Conservation (phyloP, 2,113 vertebrate species). For the Corythornis madagascariensis region DNA sequence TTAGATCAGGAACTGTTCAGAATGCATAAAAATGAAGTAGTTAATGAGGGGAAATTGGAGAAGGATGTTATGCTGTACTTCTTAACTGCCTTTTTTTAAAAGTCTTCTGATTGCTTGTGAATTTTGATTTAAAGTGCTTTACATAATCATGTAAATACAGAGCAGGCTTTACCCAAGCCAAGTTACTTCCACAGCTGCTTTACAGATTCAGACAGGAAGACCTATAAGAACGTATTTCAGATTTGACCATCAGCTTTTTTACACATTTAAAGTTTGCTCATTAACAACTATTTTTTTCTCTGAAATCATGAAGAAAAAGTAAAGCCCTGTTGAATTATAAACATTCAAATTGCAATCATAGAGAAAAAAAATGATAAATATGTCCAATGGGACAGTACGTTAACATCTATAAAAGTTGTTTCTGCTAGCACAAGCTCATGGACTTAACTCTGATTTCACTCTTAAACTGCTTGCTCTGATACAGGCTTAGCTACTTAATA, state of each 20-base stretch:
- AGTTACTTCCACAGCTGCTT: slow-evolving; percentile 44
- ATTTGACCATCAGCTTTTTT: slow-evolving; percentile 31
- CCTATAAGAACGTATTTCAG: neutral
- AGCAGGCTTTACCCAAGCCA: slow-evolving; percentile 4
- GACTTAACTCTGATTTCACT: neutral
- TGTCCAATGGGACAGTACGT: neutral
- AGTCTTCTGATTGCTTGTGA: slow-evolving; percentile 66
- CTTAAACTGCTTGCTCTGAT: neutral
- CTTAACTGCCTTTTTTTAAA: slow-evolving; percentile 43
- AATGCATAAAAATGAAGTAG: slow-evolving; percentile 47
- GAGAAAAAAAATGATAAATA: neutral
- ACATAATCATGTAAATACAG: slow-evolving; percentile 60
- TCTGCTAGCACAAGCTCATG: neutral
- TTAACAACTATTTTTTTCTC: neutral
- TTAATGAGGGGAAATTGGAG: slow-evolving; percentile 46
- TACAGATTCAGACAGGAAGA: slow-evolving; percentile 30
- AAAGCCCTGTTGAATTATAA: neutral
- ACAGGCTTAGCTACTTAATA: neutral
- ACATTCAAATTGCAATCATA: neutral
- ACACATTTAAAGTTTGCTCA: neutral
- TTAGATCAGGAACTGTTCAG: slow-evolving; percentile 58
- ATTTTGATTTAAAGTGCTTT: slow-evolving; percentile 67
- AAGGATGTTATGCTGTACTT: slow-evolving; percentile 61
- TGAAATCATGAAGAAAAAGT: neutral
- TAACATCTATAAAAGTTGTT: neutral